These are phyloP conservation scores for Caenorhabditis imperialis DNA, from an alignment of 2,888 invertebrate species.

Conservation along the genomic window DNA sequence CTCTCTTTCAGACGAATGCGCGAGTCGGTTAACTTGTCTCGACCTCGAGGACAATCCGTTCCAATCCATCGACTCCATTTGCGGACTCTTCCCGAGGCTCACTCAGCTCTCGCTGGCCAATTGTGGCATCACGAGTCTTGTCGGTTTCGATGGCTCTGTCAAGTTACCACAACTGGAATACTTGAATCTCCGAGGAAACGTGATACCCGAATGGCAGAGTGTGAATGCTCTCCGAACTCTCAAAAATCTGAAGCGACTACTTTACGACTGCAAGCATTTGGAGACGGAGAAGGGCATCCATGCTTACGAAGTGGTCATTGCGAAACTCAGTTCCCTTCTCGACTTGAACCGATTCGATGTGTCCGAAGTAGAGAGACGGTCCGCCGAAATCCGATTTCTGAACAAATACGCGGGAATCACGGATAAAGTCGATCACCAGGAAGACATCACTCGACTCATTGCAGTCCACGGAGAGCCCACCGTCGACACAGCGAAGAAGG, in stretches of 20 bases:
- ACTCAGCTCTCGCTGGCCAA: slow-evolving; percentile 49
- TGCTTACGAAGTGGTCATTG: slow-evolving; percentile 61
- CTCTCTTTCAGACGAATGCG: slow-evolving; percentile 8
- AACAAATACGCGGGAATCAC: slow-evolving; percentile 59
- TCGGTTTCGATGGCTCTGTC: slow-evolving; percentile 7
- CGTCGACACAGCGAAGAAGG: slow-evolving; percentile 48
- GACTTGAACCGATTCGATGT: slow-evolving; percentile 68
- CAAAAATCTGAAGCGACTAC: slow-evolving; percentile 43
- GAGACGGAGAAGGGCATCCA: slow-evolving; percentile 56
- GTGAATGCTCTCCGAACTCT: slow-evolving; percentile 51
- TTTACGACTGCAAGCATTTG: slow-evolving; percentile 55
- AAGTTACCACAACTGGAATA: slow-evolving; percentile 56
- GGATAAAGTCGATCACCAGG: slow-evolving; percentile 39
- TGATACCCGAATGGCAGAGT: slow-evolving; percentile 53
- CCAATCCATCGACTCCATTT: slow-evolving; percentile 34
- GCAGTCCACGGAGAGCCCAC: slow-evolving; percentile 56
- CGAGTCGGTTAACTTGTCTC: slow-evolving; percentile 44
- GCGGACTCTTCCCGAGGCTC: slow-evolving; percentile 47
- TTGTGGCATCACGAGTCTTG: slow-evolving; percentile 46
- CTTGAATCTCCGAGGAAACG: slow-evolving; percentile 54
- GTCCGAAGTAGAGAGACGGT: slow-evolving; percentile 60
- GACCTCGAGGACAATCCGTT: slow-evolving; percentile 64
- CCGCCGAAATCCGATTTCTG: slow-evolving; percentile 65
- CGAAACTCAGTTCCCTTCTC: slow-evolving; percentile 60
- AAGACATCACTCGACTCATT: slow-evolving; percentile 57